Conservation (phyloP, 1,140 invertebrate genomes). For the Heliconius congener region DNA sequence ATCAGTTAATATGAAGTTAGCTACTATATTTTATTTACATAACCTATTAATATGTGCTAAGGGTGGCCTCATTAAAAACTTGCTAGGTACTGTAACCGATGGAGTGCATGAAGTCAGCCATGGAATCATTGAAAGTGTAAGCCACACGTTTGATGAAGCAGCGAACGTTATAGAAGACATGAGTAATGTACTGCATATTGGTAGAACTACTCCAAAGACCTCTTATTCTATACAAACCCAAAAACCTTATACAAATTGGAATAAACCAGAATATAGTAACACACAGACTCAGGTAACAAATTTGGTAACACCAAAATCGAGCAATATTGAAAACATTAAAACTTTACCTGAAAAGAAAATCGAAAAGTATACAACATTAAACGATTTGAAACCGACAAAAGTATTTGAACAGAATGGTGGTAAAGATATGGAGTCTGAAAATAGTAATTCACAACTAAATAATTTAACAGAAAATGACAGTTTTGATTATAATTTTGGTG, state of each 20-base stretch:
- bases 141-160: background rate
- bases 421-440: background rate
- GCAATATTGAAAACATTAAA: background rate
- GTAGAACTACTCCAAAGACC: background rate
- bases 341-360: background rate
- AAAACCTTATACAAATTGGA: background rate
- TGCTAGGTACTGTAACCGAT: slow-evolving; percentile 13
- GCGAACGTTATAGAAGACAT: slow-evolving; percentile 16
- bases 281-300: background rate
- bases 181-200: slow-evolving; percentile 12
- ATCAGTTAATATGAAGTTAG: slow-evolving; percentile 17
- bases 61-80: slow-evolving; percentile 23
- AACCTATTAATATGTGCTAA: slow-evolving; percentile 7
- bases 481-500: slow-evolving; percentile 2
- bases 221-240: background rate
- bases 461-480: background rate
- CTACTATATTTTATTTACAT: slow-evolving; percentile 8
- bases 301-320: background rate
- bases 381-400: background rate
- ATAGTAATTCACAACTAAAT: background rate
- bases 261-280: background rate
- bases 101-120: slow-evolving; percentile 19
- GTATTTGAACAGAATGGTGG: background rate
- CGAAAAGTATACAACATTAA: background rate
- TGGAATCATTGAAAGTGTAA: slow-evolving; percentile 18